These are phyloP conservation scores for Varecia variegata DNA, from an alignment of 2,797 vertebrate genomes.

Conservation along the genomic window DNA sequence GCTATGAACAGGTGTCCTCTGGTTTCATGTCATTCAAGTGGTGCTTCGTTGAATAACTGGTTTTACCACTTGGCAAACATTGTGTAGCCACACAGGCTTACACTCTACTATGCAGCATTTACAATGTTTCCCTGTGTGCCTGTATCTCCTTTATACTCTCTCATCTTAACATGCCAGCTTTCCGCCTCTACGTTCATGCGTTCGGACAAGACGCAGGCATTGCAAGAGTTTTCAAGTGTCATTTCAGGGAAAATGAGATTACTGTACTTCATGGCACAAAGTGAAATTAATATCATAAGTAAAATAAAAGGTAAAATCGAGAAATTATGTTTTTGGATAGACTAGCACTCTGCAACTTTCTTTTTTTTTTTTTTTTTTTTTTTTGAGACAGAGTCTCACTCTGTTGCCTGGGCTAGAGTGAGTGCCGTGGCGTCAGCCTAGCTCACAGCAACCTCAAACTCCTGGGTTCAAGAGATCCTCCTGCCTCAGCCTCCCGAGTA, in stretches of 20 bases:
- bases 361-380: no score
- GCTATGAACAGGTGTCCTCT: accelerated
- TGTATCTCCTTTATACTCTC: not conserved
- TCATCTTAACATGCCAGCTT: accelerated
- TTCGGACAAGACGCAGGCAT: accelerated
- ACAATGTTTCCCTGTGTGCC: accelerated
- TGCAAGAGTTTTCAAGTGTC: accelerated
- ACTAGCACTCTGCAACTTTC: not conserved
- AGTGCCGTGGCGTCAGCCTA: no score
- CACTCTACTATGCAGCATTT: accelerated
- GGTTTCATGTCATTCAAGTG: not conserved
- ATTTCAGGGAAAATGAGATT: not conserved
- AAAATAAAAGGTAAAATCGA: not conserved
- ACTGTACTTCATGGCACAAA: not conserved
- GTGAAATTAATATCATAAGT: not conserved
- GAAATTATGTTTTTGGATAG: not conserved
- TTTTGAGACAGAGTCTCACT: no score
- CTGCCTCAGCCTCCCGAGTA: no score
- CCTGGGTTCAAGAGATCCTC: no score
- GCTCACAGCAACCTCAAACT: no score
- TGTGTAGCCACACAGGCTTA: accelerated
- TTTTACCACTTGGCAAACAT: accelerated
- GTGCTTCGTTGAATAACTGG: not conserved
- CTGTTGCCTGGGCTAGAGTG: no score
- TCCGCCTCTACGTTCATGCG: accelerated